These are phyloP conservation scores for Hirtodrosophila cameraria DNA, from an alignment of 2,888 invertebrate species.

Conservation along the genomic window DNA sequence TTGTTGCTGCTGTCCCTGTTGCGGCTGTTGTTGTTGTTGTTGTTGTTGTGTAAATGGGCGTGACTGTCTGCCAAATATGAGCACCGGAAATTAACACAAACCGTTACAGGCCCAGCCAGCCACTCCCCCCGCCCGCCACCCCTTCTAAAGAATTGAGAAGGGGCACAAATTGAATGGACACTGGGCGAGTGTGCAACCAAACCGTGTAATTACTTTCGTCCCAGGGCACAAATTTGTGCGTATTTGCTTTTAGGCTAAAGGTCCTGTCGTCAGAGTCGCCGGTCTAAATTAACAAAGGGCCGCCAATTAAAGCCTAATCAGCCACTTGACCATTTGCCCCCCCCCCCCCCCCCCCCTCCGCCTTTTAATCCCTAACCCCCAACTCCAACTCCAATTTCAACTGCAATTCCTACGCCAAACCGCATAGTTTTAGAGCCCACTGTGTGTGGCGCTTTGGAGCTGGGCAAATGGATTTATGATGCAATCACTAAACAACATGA, in stretches of 20 bases:
- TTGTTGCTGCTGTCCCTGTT: too few species aligned
- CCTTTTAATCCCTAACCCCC: too few species aligned
- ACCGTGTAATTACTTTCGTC: slow-evolving; percentile 70
- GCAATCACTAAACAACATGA: slow-evolving; percentile 47
- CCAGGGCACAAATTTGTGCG: slow-evolving; percentile 52
- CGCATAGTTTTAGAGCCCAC: slow-evolving; percentile 22
- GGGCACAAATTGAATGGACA: slow-evolving; percentile 65
- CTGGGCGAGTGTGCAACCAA: slow-evolving; percentile 33
- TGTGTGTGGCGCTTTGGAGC: slow-evolving; percentile 7
- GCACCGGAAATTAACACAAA: slow-evolving; percentile 75
- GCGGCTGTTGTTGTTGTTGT: slow-evolving; percentile 11
- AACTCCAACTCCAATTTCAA: too few species aligned
- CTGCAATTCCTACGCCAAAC: slow-evolving; percentile 10
- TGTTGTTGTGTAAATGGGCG: slow-evolving; percentile 62
- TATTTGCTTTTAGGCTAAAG: slow-evolving; percentile 33
- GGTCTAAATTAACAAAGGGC: slow-evolving; percentile 75
- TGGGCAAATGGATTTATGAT: slow-evolving; percentile 54
- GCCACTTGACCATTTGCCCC: slow-evolving; percentile 60
- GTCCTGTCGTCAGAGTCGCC: slow-evolving; percentile 41
- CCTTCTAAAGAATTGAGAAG: not conserved
- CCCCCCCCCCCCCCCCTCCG: too few species aligned
- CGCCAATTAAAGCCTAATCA: slow-evolving; percentile 78
- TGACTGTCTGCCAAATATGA: slow-evolving; percentile 74
- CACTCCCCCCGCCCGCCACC: slow-evolving; percentile 5
- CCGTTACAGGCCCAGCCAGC: slow-evolving; percentile 12